Evolutionary conservation across 2,888 invertebrate species (phyloP).

Genomic region (Synergus japonicus): DNA sequence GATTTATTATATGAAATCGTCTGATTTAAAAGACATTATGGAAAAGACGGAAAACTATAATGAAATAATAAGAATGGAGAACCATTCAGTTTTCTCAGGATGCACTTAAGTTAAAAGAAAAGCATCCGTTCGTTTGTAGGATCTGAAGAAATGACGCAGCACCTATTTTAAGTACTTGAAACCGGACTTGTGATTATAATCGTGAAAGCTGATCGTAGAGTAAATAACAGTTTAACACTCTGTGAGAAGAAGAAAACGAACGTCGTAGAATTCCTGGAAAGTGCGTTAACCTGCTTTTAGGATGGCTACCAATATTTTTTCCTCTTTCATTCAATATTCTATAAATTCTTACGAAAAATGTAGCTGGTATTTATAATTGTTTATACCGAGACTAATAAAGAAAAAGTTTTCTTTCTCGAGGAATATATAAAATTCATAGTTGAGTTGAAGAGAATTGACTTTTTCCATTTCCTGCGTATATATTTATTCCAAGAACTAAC

Average conservation of each 20-base stretch:
- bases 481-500: neutral
- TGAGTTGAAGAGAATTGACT: neutral
- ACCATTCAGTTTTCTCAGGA: neutral
- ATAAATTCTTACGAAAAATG: neutral
- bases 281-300: neutral
- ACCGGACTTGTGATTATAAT: neutral
- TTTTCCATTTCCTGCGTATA: neutral
- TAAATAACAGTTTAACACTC: conserved; percentile 13
- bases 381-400: neutral
- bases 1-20: too few relatives aligned
- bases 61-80: neutral
- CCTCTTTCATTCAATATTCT: neutral
- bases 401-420: neutral
- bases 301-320: neutral
- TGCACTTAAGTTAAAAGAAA: neutral
- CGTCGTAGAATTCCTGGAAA: neutral
- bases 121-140: neutral
- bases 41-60: neutral
- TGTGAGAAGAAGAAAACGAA: neutral
- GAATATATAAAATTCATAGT: neutral
- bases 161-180: neutral
- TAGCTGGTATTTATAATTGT: too few relatives aligned
- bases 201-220: neutral
- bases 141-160: neutral
- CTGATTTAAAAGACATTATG: neutral